Evolutionary conservation across 2,797 vertebrate genomes (phyloP).

Genomic region (Chrysocyon brachyurus): DNA sequence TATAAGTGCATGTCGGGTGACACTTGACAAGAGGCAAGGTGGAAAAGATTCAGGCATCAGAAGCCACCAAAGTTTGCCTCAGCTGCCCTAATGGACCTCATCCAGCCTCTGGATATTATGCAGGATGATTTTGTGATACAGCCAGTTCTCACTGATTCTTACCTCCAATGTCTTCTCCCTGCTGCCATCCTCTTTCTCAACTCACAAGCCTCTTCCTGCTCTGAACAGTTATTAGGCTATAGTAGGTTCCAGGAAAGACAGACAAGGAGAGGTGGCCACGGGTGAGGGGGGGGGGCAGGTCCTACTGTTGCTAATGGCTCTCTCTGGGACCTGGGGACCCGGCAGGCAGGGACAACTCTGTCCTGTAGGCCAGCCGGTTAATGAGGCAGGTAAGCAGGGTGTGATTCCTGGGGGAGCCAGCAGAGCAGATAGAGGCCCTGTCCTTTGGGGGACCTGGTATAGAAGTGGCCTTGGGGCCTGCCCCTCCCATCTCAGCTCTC

Average conservation of each 20-base stretch:
- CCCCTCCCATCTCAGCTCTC: neutral
- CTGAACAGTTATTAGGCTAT: neutral
- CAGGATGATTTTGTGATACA: neutral
- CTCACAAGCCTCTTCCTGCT: neutral
- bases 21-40: neutral
- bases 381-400: conserved; percentile 3
- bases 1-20: neutral
- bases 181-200: rapidly evolving
- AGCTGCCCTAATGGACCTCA: too few relatives aligned
- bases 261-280: neutral
- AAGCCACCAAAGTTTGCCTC: neutral
- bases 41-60: neutral
- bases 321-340: neutral
- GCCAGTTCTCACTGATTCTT: neutral
- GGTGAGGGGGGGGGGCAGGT: neutral
- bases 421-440: neutral
- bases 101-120: neutral
- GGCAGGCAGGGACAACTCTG: neutral
- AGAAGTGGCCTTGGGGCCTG: neutral
- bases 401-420: neutral
- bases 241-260: neutral
- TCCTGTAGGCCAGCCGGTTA: neutral
- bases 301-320: neutral
- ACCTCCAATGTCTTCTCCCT: neutral
- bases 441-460: neutral